Evolutionary conservation across 2,888 invertebrate genomes (phyloP), one percentile per base, ranked within the genome.

Genomic region (Charanyca ferruginea): DNA sequence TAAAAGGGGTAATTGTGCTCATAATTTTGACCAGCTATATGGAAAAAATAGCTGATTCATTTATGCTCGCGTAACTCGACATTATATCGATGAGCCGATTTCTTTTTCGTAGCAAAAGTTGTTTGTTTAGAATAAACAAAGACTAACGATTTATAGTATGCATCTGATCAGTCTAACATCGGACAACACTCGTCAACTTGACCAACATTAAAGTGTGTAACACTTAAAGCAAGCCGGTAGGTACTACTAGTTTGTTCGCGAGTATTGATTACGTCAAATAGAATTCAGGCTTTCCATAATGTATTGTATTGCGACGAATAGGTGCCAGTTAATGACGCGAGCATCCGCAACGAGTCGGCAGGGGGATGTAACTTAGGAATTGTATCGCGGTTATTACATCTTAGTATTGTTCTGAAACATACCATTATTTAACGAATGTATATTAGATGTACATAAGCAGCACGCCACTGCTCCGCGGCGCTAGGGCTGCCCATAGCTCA

Each of bases 401-500:
- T 22, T 41, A 38, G 25, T 51, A 57, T 23, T 52, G 64, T 49
- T 48, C 23, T 48, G 6, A 20, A 48, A 42, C 32, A 23, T 49
- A 25, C 48, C 2, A 38, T 9, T 18, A 22, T 44, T n/a, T 49
- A 65, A 44, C 20, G 28, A 54, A 54, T 22, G 25, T 62, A 44
- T 55, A 38, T 42, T 38, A 67, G 57, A 57, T 51, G 35, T 63
- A 67, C 22, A 41, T 11, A n/a, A n/a, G n/a, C n/a, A n/a, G 49
- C 38, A 18, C 0, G 32, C 16, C n/a, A 1, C 8, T 8, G 28
- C n/a, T 16, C 25, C 16, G 13, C 58, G 42, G 51, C 48, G 51
- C 47, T 55, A 45, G 48, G 47, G 53, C 62, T 68, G 73, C 65
- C 64, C 71, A 52, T 55, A 55, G 48, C 20, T 18, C 11, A 28